Evolutionary conservation across 2,888 invertebrate genomes (phyloP), one percentile per base, ranked within the genome.

Genomic region (Morinoia aosen): DNA sequence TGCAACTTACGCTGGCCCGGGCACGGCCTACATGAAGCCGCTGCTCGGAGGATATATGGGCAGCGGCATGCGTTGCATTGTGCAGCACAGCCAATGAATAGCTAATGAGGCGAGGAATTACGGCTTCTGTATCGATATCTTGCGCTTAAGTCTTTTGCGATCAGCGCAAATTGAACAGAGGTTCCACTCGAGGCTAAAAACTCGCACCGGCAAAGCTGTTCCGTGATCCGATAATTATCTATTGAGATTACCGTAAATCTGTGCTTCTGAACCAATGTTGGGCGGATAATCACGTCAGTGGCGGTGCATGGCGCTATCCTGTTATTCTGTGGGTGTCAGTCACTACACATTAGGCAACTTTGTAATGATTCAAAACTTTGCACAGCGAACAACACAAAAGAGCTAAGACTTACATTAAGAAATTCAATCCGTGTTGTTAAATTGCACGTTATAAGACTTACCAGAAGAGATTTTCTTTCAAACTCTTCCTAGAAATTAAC

Each of bases 131-230:
- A 90, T 48, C 90, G 90, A 90, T 90, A 90, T 90, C 90, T 90
- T 90, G 39, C 90, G 40, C 90, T 48, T 40, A 90, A 48, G 76
- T 76, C 90, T 90, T 90, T 90, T 90, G 90, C 48, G 90, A 90
- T 90, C 90, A 90, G 48, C 90, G 90, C 90, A 90, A 90, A 90
- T 90, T 90, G 90, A 48, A 90, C 90, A 14, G 19, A 90, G 90
- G 48, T 40, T 90, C 90, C 76, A 76, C 33, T 76, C 76, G 25
- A 76, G 76, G 76, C 76, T 33, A 76, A 10, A 76, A 76, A 76
- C 25, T 76, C 25, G 25, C 25, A 3, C 19, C 25, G 33, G 76
- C 76, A 33, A 76, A 76, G 76, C 33, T 33, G 19, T 33, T 76
- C 76, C 76, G 33, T 76, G 76, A 76, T 76, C 76, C 76, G 76